These are phyloP conservation scores for Nezara viridula DNA, from an alignment of 2,888 invertebrate genomes.

Conservation along the genomic window DNA sequence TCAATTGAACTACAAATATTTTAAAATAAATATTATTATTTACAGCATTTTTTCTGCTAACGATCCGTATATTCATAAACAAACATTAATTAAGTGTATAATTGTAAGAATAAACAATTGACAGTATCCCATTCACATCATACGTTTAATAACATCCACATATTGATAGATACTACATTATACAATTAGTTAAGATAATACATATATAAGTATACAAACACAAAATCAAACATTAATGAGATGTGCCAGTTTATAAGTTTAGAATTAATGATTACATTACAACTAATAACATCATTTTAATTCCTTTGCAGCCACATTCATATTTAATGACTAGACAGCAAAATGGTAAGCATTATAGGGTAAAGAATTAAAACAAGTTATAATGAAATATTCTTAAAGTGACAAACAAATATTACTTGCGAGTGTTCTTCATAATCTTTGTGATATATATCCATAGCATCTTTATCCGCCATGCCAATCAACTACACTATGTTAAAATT, in stretches of 20 bases:
- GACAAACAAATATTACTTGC: slow-evolving; percentile 72
- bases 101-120: not conserved
- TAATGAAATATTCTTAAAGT: not conserved
- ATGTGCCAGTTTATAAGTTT: not conserved
- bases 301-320: not conserved
- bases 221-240: not conserved
- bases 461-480: slow-evolving; percentile 86
- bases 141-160: not conserved
- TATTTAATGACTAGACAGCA: not conserved
- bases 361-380: not conserved
- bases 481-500: not conserved
- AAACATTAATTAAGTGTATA: not conserved
- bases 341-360: not conserved
- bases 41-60: too few species aligned
- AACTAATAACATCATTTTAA: not conserved
- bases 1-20: too few species aligned
- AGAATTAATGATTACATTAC: not conserved
- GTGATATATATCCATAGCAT: slow-evolving; percentile 96
- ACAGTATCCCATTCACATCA: not conserved
- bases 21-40: too few species aligned
- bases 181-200: too few species aligned
- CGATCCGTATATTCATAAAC: not conserved
- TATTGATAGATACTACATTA: too few species aligned
- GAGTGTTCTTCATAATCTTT: slow-evolving; percentile 96
- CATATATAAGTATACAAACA: too few species aligned